A percentile compares a stretch with the other conserved stretches of the same genome.
Conservation (phyloP, 2,113 vertebrate species). For the human (Homo sapiens) region GRCh38 chrX:23318001-23318500, state of each 20-base stretch:
- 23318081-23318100: slow-evolving; percentile 51
- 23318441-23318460: background rate
- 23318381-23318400: background rate
- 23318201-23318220: background rate
- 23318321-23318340: slow-evolving; percentile 35
- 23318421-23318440: background rate
- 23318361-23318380: background rate
- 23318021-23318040: slow-evolving; percentile 35
- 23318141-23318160: slow-evolving; percentile 29
- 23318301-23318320: slow-evolving; percentile 58
- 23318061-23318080: slow-evolving; percentile 27
- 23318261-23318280: background rate
- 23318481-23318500: background rate
- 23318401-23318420: background rate
- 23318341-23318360: background rate
- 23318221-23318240: background rate
- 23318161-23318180: background rate
- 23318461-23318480: slow-evolving; percentile 4
- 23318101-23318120: slow-evolving; percentile 55
- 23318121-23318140: slow-evolving; percentile 37
- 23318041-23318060: slow-evolving; percentile 51
- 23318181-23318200: background rate
- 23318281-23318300: slow-evolving; percentile 69
- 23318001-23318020: slow-evolving; percentile 14
- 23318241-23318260: background rate